Conservation (phyloP, 2,888 invertebrate genomes). For the Amblyjoppa fuscipennis region DNA sequence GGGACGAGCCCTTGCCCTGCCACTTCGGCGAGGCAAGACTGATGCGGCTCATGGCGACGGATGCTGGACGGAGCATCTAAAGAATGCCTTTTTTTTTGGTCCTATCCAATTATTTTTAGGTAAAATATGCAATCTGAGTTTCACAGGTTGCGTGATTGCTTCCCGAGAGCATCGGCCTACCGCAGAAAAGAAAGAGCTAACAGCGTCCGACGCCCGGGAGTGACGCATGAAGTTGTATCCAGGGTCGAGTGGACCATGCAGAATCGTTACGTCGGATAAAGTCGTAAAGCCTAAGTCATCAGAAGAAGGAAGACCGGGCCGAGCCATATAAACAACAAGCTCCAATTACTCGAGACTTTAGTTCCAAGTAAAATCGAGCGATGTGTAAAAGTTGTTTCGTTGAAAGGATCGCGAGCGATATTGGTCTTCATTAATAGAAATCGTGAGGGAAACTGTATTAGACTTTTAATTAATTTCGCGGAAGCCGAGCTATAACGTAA, state of each 20-base stretch:
- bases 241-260: slow-evolving; percentile 11
- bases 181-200: background rate
- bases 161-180: background rate
- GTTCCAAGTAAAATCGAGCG: slow-evolving; percentile 14
- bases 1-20: slow-evolving; percentile 8
- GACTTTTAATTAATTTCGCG: too few species aligned
- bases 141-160: background rate
- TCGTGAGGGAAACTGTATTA: too few species aligned
- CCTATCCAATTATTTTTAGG: background rate
- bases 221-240: background rate
- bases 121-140: background rate
- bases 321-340: slow-evolving; percentile 7
- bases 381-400: background rate
- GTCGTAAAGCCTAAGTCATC: slow-evolving; percentile 76
- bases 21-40: background rate
- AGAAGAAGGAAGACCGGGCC: slow-evolving; percentile 62
- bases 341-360: slow-evolving; percentile 44
- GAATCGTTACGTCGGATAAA: slow-evolving; percentile 38
- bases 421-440: background rate
- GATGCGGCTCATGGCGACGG: background rate
- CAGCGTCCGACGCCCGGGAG: background rate
- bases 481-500: too few species aligned
- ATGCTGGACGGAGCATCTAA: background rate
- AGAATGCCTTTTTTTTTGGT: background rate
- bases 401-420: background rate